Conservation (phyloP, 2,113 vertebrate species). For the Perccottus glenii region DNA sequence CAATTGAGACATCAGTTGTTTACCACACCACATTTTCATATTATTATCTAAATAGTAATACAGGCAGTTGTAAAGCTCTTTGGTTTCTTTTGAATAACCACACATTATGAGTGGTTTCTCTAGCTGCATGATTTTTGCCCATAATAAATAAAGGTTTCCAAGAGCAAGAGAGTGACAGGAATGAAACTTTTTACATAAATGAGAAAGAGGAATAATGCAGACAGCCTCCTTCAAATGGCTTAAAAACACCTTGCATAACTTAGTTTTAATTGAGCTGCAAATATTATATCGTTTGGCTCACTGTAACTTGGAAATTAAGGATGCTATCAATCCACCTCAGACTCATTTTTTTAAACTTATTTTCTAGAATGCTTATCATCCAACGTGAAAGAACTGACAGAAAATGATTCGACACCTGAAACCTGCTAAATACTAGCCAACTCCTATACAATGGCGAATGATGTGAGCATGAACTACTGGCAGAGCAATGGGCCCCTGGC, state of each 20-base stretch:
- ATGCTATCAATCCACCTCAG: conserved; percentile 24
- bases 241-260: conserved; percentile 41
- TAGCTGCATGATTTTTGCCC: conserved; percentile 73
- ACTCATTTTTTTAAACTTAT: conserved; percentile 21
- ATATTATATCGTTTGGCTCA: conserved; percentile 44
- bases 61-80: conserved; percentile 70
- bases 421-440: conserved; percentile 39
- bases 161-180: conserved; percentile 44
- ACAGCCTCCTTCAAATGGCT: conserved; percentile 15
- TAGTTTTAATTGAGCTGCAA: conserved; percentile 62
- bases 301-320: conserved; percentile 42
- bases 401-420: conserved; percentile 50
- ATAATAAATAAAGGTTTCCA: conserved; percentile 42
- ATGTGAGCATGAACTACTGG: conserved; percentile 55
- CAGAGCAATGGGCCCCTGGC: conserved; percentile 53
- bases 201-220: conserved; percentile 50
- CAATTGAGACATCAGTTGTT: conserved; percentile 26
- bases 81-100: conserved; percentile 63
- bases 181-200: conserved; percentile 36
- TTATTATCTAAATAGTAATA: conserved; percentile 43
- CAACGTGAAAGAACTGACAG: conserved; percentile 18
- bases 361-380: conserved; percentile 25
- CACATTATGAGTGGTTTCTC: conserved; percentile 57
- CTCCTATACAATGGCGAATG: conserved; percentile 24
- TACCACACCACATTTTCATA: conserved; percentile 39